Evolutionary conservation across 2,113 vertebrate species (phyloP).

Genomic region (Salvelinus alpinus): DNA sequence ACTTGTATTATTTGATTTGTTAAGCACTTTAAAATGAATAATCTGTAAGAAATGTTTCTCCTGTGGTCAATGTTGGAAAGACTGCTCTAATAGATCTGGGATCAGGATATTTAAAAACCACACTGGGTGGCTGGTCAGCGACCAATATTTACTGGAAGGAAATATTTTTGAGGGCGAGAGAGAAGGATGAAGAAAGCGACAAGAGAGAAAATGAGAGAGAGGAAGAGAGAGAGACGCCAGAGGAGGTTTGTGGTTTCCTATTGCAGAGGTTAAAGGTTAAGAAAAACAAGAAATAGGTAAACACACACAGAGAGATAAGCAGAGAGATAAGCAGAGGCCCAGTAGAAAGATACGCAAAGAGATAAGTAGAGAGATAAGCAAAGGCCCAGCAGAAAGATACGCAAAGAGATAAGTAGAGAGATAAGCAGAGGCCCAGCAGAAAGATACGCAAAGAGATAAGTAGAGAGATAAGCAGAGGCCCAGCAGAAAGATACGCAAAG

Average conservation of each 20-base stretch:
- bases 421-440: too few relatives aligned
- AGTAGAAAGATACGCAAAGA: too few relatives aligned
- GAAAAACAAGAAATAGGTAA: conserved; percentile 53
- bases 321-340: too few relatives aligned
- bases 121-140: conserved; percentile 35
- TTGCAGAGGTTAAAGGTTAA: conserved; percentile 53
- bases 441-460: too few relatives aligned
- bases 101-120: conserved; percentile 24
- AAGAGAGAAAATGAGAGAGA: conserved; percentile 3
- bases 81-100: too few relatives aligned
- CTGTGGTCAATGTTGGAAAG: too few relatives aligned
- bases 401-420: too few relatives aligned
- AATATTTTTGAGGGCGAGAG: not conserved
- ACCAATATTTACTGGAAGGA: not conserved
- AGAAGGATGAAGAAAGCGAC: not conserved
- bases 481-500: too few relatives aligned
- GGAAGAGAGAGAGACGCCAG: conserved; percentile 15
- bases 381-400: too few relatives aligned
- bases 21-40: too few relatives aligned
- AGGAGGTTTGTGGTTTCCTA: conserved; percentile 55
- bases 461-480: too few relatives aligned
- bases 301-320: not conserved
- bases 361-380: not conserved
- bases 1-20: too few relatives aligned
- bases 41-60: conserved; percentile 11